These are phyloP conservation scores for Cavia aperea DNA, from an alignment of 2,113 vertebrate genomes.

Conservation along the genomic window DNA sequence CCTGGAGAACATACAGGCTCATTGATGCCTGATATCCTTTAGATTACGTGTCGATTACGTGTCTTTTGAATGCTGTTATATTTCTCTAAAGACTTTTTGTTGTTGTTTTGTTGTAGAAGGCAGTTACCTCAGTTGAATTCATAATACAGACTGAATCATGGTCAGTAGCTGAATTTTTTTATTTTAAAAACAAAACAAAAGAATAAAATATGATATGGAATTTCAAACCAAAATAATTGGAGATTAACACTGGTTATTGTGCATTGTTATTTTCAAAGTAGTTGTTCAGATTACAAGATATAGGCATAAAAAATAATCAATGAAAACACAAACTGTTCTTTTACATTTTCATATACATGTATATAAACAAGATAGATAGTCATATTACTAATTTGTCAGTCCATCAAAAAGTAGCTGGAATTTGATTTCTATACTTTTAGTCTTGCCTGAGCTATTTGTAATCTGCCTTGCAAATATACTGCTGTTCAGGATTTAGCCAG, in stretches of 20 bases:
- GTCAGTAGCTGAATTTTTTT: neutral
- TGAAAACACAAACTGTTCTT: too few species aligned
- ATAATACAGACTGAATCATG: neutral
- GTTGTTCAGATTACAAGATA: too few species aligned
- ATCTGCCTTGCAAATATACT: slow-evolving; percentile 15
- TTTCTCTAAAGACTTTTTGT: slow-evolving; percentile 16
- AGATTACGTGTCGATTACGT: neutral
- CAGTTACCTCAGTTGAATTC: slow-evolving; percentile 18
- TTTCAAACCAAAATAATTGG: too few species aligned
- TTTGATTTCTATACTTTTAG: slow-evolving; percentile 29
- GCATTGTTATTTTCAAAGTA: too few species aligned
- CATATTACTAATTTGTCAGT: too few species aligned
- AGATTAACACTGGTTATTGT: too few species aligned
- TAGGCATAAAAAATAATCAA: too few species aligned
- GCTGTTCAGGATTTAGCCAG: neutral
- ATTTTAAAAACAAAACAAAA: too few species aligned
- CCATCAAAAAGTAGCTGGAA: neutral
- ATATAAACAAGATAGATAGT: too few species aligned
- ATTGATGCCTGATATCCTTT: neutral
- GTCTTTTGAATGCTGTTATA: neutral
- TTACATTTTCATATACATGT: too few species aligned
- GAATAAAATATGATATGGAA: too few species aligned
- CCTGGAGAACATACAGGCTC: neutral
- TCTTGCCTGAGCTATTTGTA: neutral
- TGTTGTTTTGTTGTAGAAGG: neutral